A percentile compares a stretch with the other conserved stretches of the same genome.
These are phyloP conservation scores for Menidia beryllina DNA, from an alignment of 2,113 vertebrate genomes.

Conservation along the genomic window DNA sequence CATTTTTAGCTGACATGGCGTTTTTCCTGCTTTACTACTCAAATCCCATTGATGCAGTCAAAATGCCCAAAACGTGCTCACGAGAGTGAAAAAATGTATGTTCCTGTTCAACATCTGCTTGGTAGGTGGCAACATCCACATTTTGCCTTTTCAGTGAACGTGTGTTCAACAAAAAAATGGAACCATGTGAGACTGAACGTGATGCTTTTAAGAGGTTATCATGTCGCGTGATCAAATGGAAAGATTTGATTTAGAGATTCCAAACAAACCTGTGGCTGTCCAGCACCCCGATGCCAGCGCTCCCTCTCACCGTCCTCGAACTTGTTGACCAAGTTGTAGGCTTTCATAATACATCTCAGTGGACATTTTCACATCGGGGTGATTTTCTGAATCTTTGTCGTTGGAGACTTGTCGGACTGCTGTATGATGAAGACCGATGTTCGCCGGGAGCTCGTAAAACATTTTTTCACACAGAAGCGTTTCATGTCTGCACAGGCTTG, in stretches of 20 bases:
- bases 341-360: not conserved
- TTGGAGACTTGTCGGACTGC: constrained; percentile 28
- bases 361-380: constrained; percentile 29
- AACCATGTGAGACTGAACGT: not conserved
- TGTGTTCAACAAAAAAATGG: not conserved
- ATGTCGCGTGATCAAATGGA: not conserved
- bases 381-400: not conserved
- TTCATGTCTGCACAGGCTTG: constrained; percentile 51
- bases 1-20: too few species aligned
- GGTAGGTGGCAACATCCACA: constrained; percentile 1
- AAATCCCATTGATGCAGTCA: not conserved
- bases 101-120: constrained; percentile 39
- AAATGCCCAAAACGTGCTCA: not conserved
- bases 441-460: constrained; percentile 36
- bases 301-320: not conserved
- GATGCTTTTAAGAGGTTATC: not conserved
- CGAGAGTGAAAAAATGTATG: not conserved
- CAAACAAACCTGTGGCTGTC: not conserved
- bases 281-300: not conserved
- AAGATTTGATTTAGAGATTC: not conserved
- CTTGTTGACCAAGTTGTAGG: not conserved
- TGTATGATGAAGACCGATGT: constrained; percentile 46
- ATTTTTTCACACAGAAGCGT: constrained; percentile 36
- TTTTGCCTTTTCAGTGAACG: not conserved
- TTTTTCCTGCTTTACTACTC: not conserved